Percentiles rank a stretch among this genome's conserved stretches.
These are phyloP conservation scores for Triplophysa siluroides DNA, from an alignment of 2,113 vertebrate species.

Conservation along the genomic window DNA sequence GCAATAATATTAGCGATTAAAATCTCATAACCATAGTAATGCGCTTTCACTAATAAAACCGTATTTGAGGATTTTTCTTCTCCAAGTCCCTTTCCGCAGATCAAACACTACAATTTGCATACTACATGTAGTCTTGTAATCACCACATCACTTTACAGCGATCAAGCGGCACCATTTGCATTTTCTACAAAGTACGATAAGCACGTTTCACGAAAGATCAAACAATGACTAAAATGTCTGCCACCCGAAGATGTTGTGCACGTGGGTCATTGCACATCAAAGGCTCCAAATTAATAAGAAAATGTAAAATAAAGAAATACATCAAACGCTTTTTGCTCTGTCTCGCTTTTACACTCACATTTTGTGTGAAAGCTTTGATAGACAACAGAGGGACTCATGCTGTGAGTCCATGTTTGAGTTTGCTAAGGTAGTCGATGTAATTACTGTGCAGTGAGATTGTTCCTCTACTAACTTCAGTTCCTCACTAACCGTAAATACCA, in stretches of 20 bases:
- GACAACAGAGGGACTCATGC: slow-evolving; percentile 27
- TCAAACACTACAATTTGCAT: slow-evolving; percentile 41
- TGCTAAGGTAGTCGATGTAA: slow-evolving; percentile 46
- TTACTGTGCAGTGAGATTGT: slow-evolving; percentile 38
- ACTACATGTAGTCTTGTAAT: slow-evolving; percentile 12
- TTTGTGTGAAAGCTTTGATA: slow-evolving; percentile 11
- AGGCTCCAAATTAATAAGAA: slow-evolving; percentile 44
- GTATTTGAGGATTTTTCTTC: slow-evolving; percentile 1
- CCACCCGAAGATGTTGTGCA: slow-evolving; percentile 13
- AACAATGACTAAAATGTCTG: slow-evolving; percentile 31
- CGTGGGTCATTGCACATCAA: slow-evolving; percentile 49
- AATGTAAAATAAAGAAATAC: slow-evolving; percentile 46
- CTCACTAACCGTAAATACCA: slow-evolving; percentile 44
- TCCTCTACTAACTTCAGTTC: slow-evolving; percentile 20
- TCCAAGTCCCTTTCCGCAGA: slow-evolving; percentile 10
- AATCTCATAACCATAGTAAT: slow-evolving; percentile 47
- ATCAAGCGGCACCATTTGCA: slow-evolving; percentile 41
- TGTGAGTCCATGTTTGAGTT: slow-evolving; percentile 39
- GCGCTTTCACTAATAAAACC: not conserved
- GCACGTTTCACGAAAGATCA: slow-evolving; percentile 38
- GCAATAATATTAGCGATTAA: slow-evolving; percentile 48
- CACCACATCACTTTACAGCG: slow-evolving; percentile 27
- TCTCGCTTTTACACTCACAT: slow-evolving; percentile 22
- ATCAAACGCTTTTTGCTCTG: slow-evolving; percentile 30
- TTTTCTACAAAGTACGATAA: slow-evolving; percentile 21